phyloP scores from a whole-genome alignment of 2,888 invertebrate genomes.

The Polietes domitor region DNA sequence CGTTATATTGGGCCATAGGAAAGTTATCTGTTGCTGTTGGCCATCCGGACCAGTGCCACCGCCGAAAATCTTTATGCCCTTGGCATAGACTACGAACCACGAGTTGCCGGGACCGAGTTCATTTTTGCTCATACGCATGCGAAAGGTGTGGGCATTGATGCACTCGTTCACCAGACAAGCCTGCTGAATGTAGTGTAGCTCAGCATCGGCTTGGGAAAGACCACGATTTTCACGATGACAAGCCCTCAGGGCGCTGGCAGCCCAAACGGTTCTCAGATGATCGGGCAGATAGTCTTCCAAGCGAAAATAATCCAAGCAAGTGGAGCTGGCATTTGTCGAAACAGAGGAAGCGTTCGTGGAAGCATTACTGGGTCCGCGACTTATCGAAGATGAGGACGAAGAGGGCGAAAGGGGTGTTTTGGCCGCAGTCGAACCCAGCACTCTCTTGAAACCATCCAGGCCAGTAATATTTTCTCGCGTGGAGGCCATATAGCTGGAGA shows the following conservation, averaged over 20 bases:
- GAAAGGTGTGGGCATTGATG: slow-evolving; percentile 93
- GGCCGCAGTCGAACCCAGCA: slow-evolving; percentile 64
- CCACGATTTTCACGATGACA: slow-evolving; percentile 92
- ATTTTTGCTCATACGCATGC: slow-evolving; percentile 89
- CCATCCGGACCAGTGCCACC: slow-evolving; percentile 82
- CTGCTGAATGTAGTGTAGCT: slow-evolving; percentile 93
- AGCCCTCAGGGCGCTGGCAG: slow-evolving; percentile 83
- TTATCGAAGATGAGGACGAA: slow-evolving; percentile 70
- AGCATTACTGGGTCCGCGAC: slow-evolving; percentile 65
- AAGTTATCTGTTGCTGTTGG: slow-evolving; percentile 86
- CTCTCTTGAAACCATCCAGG: slow-evolving; percentile 67
- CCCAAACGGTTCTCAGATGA: slow-evolving; percentile 83
- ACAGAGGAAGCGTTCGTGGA: slow-evolving; percentile 64
- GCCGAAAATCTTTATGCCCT: slow-evolving; percentile 93
- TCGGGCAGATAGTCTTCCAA: slow-evolving; percentile 92
- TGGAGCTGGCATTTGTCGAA: slow-evolving; percentile 59
- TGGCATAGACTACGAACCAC: slow-evolving; percentile 94
- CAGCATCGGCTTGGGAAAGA: slow-evolving; percentile 90
- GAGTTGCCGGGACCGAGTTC: slow-evolving; percentile 90
- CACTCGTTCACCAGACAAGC: slow-evolving; percentile 91
- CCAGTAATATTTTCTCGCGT: slow-evolving; percentile 61
- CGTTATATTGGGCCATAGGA: slow-evolving; percentile 97
- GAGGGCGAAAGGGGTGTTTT: slow-evolving; percentile 70
- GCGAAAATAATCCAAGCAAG: slow-evolving; percentile 84
- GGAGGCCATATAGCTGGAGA: slow-evolving; percentile 74